Conservation (phyloP, 2,113 vertebrate genomes). For the Callaeas wilsoni region DNA sequence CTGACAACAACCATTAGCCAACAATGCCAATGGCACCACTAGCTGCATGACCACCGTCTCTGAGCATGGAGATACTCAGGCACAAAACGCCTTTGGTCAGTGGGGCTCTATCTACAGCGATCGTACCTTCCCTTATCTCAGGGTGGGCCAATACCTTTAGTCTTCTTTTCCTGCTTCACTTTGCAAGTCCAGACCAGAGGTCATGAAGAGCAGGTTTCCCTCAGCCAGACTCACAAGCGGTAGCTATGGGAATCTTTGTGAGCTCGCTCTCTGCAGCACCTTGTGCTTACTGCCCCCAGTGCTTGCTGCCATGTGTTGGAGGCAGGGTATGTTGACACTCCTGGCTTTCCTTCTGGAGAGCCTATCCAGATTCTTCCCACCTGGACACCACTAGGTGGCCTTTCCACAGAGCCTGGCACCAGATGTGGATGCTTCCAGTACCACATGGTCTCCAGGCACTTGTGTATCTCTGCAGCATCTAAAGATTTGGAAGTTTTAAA, state of each 20-base stretch:
- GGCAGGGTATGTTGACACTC: rapidly evolving
- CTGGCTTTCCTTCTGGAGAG: background rate
- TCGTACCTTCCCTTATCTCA: rapidly evolving
- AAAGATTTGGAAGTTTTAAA: background rate
- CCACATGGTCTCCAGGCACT: rapidly evolving
- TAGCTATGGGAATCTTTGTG: background rate
- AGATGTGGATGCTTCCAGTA: background rate
- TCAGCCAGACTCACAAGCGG: background rate
- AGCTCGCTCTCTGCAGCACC: background rate
- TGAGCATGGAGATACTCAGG: background rate
- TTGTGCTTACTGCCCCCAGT: rapidly evolving
- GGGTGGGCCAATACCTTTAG: background rate
- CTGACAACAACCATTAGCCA: background rate
- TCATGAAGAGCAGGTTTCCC: background rate
- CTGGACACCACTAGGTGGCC: too few relatives aligned
- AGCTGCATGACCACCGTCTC: rapidly evolving
- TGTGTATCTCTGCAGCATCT: background rate
- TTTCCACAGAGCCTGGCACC: background rate
- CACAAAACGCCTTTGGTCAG: rapidly evolving
- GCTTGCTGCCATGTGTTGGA: background rate
- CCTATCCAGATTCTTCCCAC: background rate
- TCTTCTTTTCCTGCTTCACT: background rate
- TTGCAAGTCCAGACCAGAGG: background rate
- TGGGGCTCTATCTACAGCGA: background rate
- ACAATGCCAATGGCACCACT: background rate